Percentiles rank a stretch among this genome's conserved stretches.
These are phyloP conservation scores for Andrena flavipes DNA, from an alignment of 2,888 invertebrate species.

Conservation along the genomic window DNA sequence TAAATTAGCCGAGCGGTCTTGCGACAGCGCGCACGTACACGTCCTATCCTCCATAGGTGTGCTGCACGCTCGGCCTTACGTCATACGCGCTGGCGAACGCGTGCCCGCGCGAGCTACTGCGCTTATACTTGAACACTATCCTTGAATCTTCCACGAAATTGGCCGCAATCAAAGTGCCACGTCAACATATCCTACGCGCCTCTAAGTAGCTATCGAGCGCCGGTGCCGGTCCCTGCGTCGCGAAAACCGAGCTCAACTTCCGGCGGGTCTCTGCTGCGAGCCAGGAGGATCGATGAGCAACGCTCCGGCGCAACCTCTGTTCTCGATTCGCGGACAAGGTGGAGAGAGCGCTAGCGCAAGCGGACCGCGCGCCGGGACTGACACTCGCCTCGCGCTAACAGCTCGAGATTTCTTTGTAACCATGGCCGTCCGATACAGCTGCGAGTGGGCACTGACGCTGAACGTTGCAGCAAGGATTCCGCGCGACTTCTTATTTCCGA, in stretches of 20 bases:
- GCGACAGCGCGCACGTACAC: constrained; percentile 57
- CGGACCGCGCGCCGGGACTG: background rate
- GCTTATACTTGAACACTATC: constrained; percentile 65
- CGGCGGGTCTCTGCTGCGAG: background rate
- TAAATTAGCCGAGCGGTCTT: constrained; percentile 68
- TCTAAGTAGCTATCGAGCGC: constrained; percentile 35
- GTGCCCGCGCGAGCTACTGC: background rate
- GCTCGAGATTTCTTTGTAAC: no score
- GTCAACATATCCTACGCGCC: constrained; percentile 61
- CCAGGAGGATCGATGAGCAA: background rate
- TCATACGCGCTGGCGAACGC: constrained; percentile 66
- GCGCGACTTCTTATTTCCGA: no score
- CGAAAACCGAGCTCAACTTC: constrained; percentile 6
- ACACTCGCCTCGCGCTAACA: background rate
- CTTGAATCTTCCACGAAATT: constrained; percentile 75
- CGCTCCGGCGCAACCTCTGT: background rate
- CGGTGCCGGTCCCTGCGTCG: background rate
- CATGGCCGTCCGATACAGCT: no score
- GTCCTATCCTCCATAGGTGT: constrained; percentile 63
- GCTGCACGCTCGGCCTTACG: constrained; percentile 65
- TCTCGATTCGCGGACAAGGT: background rate
- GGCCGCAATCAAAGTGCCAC: constrained; percentile 73
- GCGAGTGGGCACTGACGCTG: no score
- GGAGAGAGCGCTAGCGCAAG: background rate
- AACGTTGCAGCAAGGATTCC: no score